Evolutionary conservation across 2,888 invertebrate species (phyloP), one percentile per base, ranked within the genome.

Genomic region (Adelphocoris suturalis): DNA sequence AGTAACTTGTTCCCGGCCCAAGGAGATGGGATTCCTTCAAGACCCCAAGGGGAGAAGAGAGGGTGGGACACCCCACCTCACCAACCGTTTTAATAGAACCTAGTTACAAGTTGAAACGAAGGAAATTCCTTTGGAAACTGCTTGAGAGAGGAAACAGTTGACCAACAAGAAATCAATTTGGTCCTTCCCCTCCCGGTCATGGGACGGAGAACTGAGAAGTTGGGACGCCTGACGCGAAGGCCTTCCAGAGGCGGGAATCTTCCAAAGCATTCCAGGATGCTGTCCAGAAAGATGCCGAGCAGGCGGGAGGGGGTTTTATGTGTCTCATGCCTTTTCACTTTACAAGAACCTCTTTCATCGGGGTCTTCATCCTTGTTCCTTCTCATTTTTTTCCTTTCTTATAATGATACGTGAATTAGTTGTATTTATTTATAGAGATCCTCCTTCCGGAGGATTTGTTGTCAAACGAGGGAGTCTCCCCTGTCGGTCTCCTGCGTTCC

Each of bases 131-230:
- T 75, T 68, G 75, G 76, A 86, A 76, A 86, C 86, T 48, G 46
- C 86, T 46, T 19, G 82, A 48, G n/a, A 16, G 85, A 61, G 47
- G 75, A 68, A 48, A 48, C 75, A 86, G 86, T 86, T 86, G 86
- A 86, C 86, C 86, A 75, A 75, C 86, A 86, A 86, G 86, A 86
- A 86, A 86, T 86, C 86, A 86, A 86, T 86, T 86, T 75, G 86
- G 75, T 47, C 86, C 48, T 82, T 55, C 55, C 55, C 82, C 52
- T 55, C 47, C 52, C 23, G 52, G 27, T 52, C 4, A 23, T 14
- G 9, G 27, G 82, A 52, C 23, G 13, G 48, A 11, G 52, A 82
- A 82, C 52, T 82, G 37, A n/a, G 81, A 46, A 81, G 28, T 37
- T 37, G 37, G 37, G 37, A 37, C 37, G 28, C 16, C n/a, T 52